These are phyloP conservation scores for Rhagoletis zephyria DNA, from an alignment of 1,140 invertebrate species.

Conservation along the genomic window DNA sequence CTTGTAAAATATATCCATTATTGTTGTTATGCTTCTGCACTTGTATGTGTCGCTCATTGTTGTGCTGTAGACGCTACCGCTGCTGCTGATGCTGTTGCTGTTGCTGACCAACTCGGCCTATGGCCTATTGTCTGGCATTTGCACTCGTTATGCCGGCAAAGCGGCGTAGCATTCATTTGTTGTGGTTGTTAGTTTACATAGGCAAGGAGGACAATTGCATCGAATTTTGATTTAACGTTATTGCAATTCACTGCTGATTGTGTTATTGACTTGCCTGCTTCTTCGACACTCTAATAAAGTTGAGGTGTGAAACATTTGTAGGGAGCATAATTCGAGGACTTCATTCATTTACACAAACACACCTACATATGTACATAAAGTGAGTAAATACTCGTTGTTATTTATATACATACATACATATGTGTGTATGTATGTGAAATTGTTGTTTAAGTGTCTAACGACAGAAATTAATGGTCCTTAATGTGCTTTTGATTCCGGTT, in stretches of 20 bases:
- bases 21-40: slow-evolving; percentile 20
- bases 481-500: not conserved
- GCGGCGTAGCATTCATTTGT: not conserved
- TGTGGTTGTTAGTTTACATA: not conserved
- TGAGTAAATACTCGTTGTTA: too few relatives aligned
- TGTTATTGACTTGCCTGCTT: not conserved
- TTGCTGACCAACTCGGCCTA: not conserved
- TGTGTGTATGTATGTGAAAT: not conserved
- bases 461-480: slow-evolving; percentile 3
- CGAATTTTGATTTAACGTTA: slow-evolving; percentile 49
- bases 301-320: too few relatives aligned
- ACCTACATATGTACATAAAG: too few relatives aligned
- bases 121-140: not conserved
- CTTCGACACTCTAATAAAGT: not conserved
- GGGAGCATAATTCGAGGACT: too few relatives aligned
- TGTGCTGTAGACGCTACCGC: not conserved
- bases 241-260: slow-evolving; percentile 1
- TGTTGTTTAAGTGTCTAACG: not conserved
- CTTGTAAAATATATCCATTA: slow-evolving; percentile 19
- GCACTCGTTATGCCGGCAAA: not conserved
- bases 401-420: too few relatives aligned
- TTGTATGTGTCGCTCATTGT: not conserved
- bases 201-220: not conserved
- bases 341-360: too few relatives aligned
- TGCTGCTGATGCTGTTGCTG: too few relatives aligned